A percentile compares a stretch with the other conserved stretches of the same genome.
Conservation (phyloP, 2,797 vertebrate species). For the Chiloscyllium punctatum region DNA sequence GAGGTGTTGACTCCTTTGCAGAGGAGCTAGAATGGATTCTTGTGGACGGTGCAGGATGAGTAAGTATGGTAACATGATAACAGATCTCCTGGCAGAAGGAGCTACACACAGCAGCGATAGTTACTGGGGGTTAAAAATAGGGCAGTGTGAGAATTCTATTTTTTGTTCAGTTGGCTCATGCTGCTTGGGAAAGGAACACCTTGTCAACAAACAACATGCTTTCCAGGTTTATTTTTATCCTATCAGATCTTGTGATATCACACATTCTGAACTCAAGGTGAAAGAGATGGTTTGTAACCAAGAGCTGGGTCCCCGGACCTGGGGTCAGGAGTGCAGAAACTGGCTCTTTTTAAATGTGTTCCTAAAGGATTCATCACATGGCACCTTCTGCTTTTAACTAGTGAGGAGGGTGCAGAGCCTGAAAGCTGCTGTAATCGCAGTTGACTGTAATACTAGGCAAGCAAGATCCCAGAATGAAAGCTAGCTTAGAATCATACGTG, state of each 20-base stretch:
- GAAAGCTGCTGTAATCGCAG: no score
- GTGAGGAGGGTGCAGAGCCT: no score
- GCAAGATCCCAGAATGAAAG: no score
- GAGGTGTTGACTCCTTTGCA: no score
- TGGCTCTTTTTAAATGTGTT: background rate
- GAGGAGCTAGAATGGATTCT: no score
- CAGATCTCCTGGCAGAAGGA: no score
- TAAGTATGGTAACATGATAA: no score
- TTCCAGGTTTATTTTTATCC: constrained; percentile 23
- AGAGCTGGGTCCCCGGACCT: background rate
- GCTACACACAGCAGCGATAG: no score
- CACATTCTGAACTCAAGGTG: background rate
- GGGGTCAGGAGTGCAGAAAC: background rate
- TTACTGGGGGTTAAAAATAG: background rate
- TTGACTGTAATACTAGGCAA: no score
- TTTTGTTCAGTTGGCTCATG: background rate
- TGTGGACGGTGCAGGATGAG: no score
- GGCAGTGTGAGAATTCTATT: background rate
- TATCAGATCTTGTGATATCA: background rate
- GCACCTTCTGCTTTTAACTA: background rate
- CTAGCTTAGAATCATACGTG: no score
- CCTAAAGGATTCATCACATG: background rate
- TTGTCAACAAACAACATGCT: background rate
- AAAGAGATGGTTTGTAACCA: background rate
- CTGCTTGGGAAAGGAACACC: background rate